These are phyloP conservation scores for Camponotus vicinus DNA, from an alignment of 1,140 invertebrate genomes.

Conservation along the genomic window DNA sequence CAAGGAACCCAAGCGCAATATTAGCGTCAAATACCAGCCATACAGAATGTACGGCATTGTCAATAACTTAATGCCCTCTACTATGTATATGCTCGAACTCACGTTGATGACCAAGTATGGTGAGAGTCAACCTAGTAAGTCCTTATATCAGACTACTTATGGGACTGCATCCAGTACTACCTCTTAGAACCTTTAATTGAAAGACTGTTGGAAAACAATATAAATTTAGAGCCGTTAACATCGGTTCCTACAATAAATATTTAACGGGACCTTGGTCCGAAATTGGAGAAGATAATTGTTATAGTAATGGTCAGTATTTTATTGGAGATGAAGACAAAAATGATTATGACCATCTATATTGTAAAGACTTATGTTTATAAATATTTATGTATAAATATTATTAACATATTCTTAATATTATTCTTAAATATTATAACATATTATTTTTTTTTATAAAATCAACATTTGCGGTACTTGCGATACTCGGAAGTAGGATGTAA, in stretches of 20 bases:
- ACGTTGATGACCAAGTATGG: slow-evolving; percentile 91
- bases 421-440: not conserved
- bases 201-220: slow-evolving; percentile 78
- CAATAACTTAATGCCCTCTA: slow-evolving; percentile 90
- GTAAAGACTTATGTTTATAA: too few species aligned
- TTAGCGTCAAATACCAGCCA: slow-evolving; percentile 85
- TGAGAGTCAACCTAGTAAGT: slow-evolving; percentile 90
- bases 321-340: not conserved
- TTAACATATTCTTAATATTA: not conserved
- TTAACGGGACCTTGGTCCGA: slow-evolving; percentile 85
- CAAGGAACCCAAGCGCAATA: slow-evolving; percentile 83
- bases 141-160: slow-evolving; percentile 89
- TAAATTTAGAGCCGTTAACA: slow-evolving; percentile 84
- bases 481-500: not conserved
- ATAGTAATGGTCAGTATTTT: slow-evolving; percentile 77
- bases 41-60: slow-evolving; percentile 82
- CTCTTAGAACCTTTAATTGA: slow-evolving; percentile 86
- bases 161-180: slow-evolving; percentile 90
- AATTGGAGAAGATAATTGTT: slow-evolving; percentile 83
- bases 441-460: not conserved
- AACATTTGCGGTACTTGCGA: not conserved
- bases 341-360: not conserved
- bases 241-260: slow-evolving; percentile 75
- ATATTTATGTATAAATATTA: not conserved
- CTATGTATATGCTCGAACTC: slow-evolving; percentile 91